phyloP scores from a whole-genome alignment of 2,113 vertebrate species.

The Phaethornis superciliosus region DNA sequence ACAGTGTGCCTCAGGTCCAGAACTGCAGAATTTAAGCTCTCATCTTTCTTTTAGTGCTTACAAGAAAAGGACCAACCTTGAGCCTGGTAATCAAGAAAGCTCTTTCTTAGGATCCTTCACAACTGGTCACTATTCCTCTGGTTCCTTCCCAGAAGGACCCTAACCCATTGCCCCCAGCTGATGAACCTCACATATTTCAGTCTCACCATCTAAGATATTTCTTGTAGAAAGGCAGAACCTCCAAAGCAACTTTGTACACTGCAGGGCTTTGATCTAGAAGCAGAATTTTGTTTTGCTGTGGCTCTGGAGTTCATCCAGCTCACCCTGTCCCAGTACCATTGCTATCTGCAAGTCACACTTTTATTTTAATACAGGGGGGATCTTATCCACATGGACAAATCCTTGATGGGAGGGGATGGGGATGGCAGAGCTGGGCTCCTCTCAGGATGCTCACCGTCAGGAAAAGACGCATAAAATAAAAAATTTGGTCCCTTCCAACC shows the following conservation, averaged over 20 bases:
- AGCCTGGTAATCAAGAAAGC: not conserved
- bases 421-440: not conserved
- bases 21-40: not conserved
- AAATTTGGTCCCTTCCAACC: too few species aligned
- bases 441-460: not conserved
- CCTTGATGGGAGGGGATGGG: not conserved
- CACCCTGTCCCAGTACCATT: not conserved
- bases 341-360: not conserved
- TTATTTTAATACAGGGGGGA: not conserved
- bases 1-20: not conserved
- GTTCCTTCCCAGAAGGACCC: not conserved
- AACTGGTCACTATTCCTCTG: not conserved
- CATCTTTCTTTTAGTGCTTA: not conserved
- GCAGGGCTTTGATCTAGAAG: not conserved
- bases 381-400: not conserved
- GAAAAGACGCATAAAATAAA: not conserved
- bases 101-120: not conserved
- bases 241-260: not conserved
- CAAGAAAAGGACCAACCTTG: not conserved
- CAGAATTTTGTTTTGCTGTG: fast-evolving
- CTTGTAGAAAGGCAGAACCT: not conserved
- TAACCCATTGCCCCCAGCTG: not conserved
- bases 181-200: not conserved
- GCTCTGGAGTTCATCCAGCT: not conserved
- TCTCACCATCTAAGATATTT: not conserved